Base-by-base conservation (phyloP, 2,888 invertebrate genomes). In the Diabrotica balteata region DNA sequence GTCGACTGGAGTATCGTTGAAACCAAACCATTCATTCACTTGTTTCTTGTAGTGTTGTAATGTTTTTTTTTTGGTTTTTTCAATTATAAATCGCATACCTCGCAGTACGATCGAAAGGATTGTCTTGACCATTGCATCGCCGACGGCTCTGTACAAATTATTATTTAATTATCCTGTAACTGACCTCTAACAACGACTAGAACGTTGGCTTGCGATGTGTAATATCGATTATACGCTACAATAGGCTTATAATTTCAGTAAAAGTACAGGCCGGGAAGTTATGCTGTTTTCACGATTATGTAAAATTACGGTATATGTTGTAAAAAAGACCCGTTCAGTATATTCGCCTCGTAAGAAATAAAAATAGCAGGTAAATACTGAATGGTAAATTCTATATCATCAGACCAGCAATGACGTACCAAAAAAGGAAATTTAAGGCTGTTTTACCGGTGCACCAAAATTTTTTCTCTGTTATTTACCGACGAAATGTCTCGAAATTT, bases 151-250 rank as follows among this genome's bases (percentile, higher is more conserved):
- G 44, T 44, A 11, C 44, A 44, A 55, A 44, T 44, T 44, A 55
- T 55, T 55, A 55, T 55, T 44, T 55, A 55, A 55, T 55, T 55
- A 55, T 55, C 44, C 44, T 44, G 55, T 44, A 44, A 55, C 55
- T 55, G 55, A 55, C 55, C 55, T 55, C 11, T 44, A 44, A 7
- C 11, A 55, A 55, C 55, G 43, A n/a, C 10, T n/a, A 44, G 7
- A 44, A 44, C n/a, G 44, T 55, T 55, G 11, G 45, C n/a, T 47
- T 47, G 47, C 55, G 8, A 32, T 42, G 53, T 32, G 17, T 8
- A 7, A 44, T 55, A 55, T 55, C 55, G 55, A 55, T 55, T 55
- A 44, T 55, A 43, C 43, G 55, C 55, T 11, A 8, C 7, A 11
- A n/a, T 55, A 43, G 7, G 44, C 11, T 10, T 43, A 10, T 54